Base-by-base conservation (phyloP, 2,113 vertebrate genomes). In the Lichenostomus cassidix region DNA sequence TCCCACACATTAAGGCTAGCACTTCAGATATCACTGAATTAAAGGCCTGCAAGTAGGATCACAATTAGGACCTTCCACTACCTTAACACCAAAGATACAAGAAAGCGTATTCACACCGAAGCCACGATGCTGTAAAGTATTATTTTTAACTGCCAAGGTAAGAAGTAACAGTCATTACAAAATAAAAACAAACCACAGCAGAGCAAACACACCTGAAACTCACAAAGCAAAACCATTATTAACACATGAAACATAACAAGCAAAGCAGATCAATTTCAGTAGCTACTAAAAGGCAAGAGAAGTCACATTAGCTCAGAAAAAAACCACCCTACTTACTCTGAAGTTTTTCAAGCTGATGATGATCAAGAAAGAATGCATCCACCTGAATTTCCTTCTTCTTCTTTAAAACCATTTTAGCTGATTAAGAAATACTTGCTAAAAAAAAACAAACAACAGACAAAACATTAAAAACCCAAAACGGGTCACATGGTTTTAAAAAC, bases 351-450 rank as follows among this genome's bases (percentile, higher is more conserved):
- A 99, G 94, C 42, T 98, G 98, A 28, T 96, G 96, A 17, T 96
- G 93, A 84, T 98, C 97, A 94, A 99, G 58, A 12, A 96, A 92
- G 79, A 99, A 86, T 25, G 98, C 98, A 87, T 98, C 98, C 46
- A 99, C 98, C 59, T 97, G 98, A n/a, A 97, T 74, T 37, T 98
- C 98, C 87, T 98, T 99, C 90, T 97, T 98, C 98, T 99, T 99
- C 98, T 99, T 99, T 47, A 98, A 95, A 97, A 99, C 99, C 99
- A 99, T 99, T 97, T 96, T 87, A 69, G 65, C 42, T 91, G 76
- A 87, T 95, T 68, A 41, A 83, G 44, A 65, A 47, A 81, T 5
- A 46, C 52, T 74, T 93, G 33, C 68, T 95, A n/a, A 44, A 89
- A 91, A 91, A 80, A 94, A 94, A 68, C 6, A 52, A 62, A 46